phyloP scores from a whole-genome alignment of 2,113 vertebrate genomes.

The Ochotona princeps region DNA sequence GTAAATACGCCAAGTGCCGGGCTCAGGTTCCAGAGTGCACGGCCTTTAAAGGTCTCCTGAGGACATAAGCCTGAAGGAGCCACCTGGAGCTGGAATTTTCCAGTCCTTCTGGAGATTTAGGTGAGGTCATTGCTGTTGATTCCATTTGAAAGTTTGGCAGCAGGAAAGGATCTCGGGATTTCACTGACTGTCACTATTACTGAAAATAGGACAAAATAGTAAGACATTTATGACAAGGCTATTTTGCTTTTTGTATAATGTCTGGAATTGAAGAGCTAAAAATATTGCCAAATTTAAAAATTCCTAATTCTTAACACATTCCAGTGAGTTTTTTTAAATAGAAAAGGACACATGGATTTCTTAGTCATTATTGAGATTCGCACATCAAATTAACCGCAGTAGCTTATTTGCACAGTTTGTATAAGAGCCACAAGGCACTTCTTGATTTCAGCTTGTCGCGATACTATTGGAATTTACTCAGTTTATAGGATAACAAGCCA shows the following conservation, averaged over 20 bases:
- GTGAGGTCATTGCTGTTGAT: constrained; percentile 70
- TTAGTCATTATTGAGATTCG: constrained; percentile 32
- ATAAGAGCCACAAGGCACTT: not conserved
- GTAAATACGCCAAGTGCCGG: not conserved
- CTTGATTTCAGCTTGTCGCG: not conserved
- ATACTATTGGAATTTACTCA: not conserved
- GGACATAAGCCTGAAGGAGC: constrained; percentile 56
- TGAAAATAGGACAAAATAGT: constrained; percentile 66
- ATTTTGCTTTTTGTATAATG: constrained; percentile 55
- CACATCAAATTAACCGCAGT: constrained; percentile 3
- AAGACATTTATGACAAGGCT: constrained; percentile 62
- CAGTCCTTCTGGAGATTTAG: constrained; percentile 70
- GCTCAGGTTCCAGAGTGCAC: not conserved
- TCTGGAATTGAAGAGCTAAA: constrained; percentile 63
- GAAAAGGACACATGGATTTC: constrained; percentile 36
- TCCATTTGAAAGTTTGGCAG: constrained; percentile 73
- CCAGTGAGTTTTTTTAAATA: constrained; percentile 28
- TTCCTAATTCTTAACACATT: constrained; percentile 54
- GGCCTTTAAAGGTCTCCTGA: constrained; percentile 48
- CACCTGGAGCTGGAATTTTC: constrained; percentile 77
- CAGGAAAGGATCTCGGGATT: constrained; percentile 66
- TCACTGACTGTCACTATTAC: constrained; percentile 27
- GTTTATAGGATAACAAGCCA: not conserved
- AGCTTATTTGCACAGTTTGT: not conserved
- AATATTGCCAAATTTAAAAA: constrained; percentile 55